A percentile compares a stretch with the other conserved stretches of the same genome.
phyloP scores from a whole-genome alignment of 2,888 invertebrate species.

The Panopea generosa region DNA sequence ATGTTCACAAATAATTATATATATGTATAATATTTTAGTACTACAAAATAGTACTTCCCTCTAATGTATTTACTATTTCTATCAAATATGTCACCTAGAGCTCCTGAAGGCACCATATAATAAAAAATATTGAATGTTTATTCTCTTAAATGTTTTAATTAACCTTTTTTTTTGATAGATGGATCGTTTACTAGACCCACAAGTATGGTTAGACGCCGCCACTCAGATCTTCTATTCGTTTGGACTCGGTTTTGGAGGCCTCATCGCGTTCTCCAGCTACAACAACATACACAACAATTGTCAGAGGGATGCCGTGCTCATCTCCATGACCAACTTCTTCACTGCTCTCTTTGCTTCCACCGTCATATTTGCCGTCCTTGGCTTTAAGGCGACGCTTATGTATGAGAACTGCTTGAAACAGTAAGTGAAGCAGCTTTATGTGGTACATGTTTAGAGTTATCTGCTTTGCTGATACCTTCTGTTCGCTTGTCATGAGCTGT shows the following conservation, averaged over 20 bases:
- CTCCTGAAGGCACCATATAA: too few relatives aligned
- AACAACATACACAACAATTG: conserved; percentile 98
- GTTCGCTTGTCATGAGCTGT: too few relatives aligned
- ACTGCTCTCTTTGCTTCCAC: conserved; percentile 98
- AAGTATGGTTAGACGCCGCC: conserved; percentile 97
- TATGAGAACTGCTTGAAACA: conserved; percentile 74
- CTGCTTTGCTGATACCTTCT: too few relatives aligned
- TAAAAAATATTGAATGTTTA: too few relatives aligned
- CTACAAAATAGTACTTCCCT: too few relatives aligned
- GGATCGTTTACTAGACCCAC: conserved; percentile 93
- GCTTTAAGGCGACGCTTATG: conserved; percentile 93
- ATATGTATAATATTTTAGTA: too few relatives aligned
- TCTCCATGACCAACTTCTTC: conserved; percentile 96
- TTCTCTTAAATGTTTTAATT: too few relatives aligned
- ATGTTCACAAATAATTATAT: too few relatives aligned
- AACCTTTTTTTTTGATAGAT: conserved; percentile 89
- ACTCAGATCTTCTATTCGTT: conserved; percentile 99
- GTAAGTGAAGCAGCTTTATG: conserved; percentile 69
- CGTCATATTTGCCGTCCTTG: conserved; percentile 97
- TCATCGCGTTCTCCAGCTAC: conserved; percentile 98
- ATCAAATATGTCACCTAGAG: too few relatives aligned
- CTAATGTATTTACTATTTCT: too few relatives aligned
- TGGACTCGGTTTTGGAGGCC: conserved; percentile 96
- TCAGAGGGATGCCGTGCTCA: conserved; percentile 95
- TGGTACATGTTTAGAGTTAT: too few relatives aligned